phyloP scores from a whole-genome alignment of 2,888 invertebrate species.

The Alloplasta piceator region DNA sequence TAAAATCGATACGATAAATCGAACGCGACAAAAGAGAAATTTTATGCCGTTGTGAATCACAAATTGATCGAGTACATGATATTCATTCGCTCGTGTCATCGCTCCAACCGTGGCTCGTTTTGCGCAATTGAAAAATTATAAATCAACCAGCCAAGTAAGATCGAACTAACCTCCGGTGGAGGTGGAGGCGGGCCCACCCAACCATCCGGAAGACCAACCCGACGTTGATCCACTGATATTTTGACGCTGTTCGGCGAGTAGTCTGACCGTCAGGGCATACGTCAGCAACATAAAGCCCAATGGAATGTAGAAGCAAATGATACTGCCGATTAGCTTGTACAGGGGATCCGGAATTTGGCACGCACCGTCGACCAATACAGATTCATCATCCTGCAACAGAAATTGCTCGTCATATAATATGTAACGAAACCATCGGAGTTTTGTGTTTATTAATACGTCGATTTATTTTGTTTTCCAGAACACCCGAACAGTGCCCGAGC shows the following conservation, averaged over 20 bases:
- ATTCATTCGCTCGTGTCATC: too few relatives aligned
- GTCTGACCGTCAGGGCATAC: slow-evolving; percentile 95
- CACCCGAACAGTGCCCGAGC: slow-evolving; percentile 98
- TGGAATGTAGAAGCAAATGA: slow-evolving; percentile 98
- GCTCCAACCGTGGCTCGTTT: too few relatives aligned
- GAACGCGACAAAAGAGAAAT: too few relatives aligned
- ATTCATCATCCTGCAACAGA: slow-evolving; percentile 90
- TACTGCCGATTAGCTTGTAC: slow-evolving; percentile 96
- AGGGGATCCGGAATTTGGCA: slow-evolving; percentile 95
- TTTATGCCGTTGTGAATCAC: too few relatives aligned
- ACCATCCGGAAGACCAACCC: slow-evolving; percentile 91
- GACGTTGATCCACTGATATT: slow-evolving; percentile 86
- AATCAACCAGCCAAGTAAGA: too few relatives aligned
- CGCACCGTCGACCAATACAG: slow-evolving; percentile 92
- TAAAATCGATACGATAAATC: too few relatives aligned
- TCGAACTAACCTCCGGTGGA: slow-evolving; percentile 74
- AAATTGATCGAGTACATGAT: too few relatives aligned
- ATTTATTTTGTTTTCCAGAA: slow-evolving; percentile 84
- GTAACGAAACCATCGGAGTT: background rate
- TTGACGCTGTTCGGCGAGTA: slow-evolving; percentile 93
- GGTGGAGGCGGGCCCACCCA: slow-evolving; percentile 84
- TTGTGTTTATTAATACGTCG: background rate
- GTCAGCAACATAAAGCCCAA: slow-evolving; percentile 97
- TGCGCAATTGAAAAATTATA: too few relatives aligned
- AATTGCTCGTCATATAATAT: slow-evolving; percentile 6